Evolutionary conservation across 2,113 vertebrate species (phyloP), one percentile per base, ranked within the genome.

Genomic region (Sinosuthora webbiana): DNA sequence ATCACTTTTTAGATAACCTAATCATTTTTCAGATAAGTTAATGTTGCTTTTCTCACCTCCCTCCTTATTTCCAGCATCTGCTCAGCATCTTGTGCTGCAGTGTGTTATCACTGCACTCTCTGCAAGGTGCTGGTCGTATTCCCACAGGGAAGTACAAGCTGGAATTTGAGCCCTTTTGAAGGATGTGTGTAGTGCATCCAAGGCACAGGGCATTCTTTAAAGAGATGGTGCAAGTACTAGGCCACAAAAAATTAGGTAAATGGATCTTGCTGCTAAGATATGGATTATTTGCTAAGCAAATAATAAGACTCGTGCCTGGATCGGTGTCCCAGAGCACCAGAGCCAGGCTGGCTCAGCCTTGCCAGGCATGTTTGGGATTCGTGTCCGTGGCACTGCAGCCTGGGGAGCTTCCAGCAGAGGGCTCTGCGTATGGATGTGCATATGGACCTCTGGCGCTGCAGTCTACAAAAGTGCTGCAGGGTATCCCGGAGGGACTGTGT

Each of bases 311-410:
- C 70, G 33, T 33, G 15, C 3, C 30, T 23, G 18, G 44, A 2
- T 4, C 12, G 2, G 20, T 71, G 57, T 41, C 35, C 14, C 16
- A 14, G 47, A 71, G 35, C n/a, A 35, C 17, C 37, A 23, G 15
- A 41, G 11, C 42, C 39, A 13, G 52, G 23, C 22, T 81, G 1
- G 4, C 37, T 64, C 33, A 56, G 60, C 39, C 30, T 59, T 47
- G 10, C 11, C 9, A 2, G 31, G 41, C 16, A 0, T 1, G 0
- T 42, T 77, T 0, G 5, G 55, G 52, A 7, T 73, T 57, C 10
- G 7, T 39, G 31, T 52, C 21, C 2, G 0, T 0, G 3, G 62
- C 14, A 0, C 67, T 80, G 71, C 83, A 70, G 37, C 19, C 37
- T 74, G 50, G 14, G 68, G 50, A 47, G 19, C 45, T 41, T 53